Base-by-base conservation (phyloP, 2,797 vertebrate species). In the Tapera naevia region DNA sequence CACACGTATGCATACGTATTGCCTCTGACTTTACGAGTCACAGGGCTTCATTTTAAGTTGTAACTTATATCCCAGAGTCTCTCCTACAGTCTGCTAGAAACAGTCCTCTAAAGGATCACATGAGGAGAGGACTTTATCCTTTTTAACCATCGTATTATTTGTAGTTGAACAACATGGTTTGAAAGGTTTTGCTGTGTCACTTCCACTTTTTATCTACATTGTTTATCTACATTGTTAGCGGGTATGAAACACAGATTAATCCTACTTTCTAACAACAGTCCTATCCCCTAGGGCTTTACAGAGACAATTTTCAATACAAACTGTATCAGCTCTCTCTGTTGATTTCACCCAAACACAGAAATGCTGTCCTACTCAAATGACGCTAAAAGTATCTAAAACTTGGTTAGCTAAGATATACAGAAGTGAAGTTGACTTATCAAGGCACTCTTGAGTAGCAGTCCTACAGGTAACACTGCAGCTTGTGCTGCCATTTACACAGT, bases 361-460 rank as follows among this genome's bases (percentile, higher is more conserved):
- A 82, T 35, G 11, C 10, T 66, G 35, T 46, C 8, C 33, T 28
- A 21, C 14, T 37, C 32, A 76, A 48, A 53, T 10, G 6, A 56
- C 79, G 17, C 13, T 48, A 43, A 32, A 91, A n/a, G 35, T 48
- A 6, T n/a, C 25, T 69, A 50, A 60, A 62, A 28, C 22, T 30
- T 53, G 17, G 3, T 50, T 84, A n/a, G 7, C 24, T 75, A 58
- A 71, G 27, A 30, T 0, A 0, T 27, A 10, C 19, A 35, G 43
- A 74, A 90, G 21, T 80, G 46, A 60, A 84, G 18, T 24, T 30
- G 39, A n/a, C 33, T 56, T 23, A 56, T 58, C 13, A 76, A 46
- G 17, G 18, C 7, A 16, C 11, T 58, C 73, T 50, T 45, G 24
- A 62, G 33, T 13, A 57, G 15, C 37, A 39, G 33, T 28, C 67